phyloP scores from a whole-genome alignment of 2,797 vertebrate genomes.

The Otolemur crassicaudatus region DNA sequence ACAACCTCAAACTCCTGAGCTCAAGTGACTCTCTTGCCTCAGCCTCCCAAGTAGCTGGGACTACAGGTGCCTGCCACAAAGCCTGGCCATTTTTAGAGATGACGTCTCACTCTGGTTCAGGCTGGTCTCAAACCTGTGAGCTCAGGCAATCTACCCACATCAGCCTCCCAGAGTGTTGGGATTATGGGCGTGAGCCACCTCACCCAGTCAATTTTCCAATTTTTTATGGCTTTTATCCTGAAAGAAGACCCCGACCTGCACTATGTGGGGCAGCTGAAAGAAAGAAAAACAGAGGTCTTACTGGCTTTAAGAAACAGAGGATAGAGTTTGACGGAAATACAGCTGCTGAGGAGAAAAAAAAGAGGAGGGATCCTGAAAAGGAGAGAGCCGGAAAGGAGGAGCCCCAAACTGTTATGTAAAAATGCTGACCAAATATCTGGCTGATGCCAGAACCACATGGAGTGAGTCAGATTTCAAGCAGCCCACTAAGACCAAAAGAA shows the following conservation, averaged over 20 bases:
- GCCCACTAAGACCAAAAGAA: neutral
- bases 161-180: too few relatives aligned
- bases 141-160: too few relatives aligned
- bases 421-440: neutral
- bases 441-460: neutral
- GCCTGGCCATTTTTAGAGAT: too few relatives aligned
- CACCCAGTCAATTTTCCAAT: neutral
- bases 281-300: neutral
- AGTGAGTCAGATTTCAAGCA: neutral
- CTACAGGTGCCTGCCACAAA: too few relatives aligned
- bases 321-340: neutral
- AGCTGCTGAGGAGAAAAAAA: neutral
- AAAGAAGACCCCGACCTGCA: neutral
- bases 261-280: neutral
- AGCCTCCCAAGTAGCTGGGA: too few relatives aligned
- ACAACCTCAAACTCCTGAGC: too few relatives aligned
- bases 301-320: neutral
- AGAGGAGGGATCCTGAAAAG: neutral
- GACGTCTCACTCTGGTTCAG: too few relatives aligned
- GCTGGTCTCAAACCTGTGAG: too few relatives aligned
- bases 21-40: too few relatives aligned
- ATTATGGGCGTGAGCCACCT: too few relatives aligned
- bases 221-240: neutral
- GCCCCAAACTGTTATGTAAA: neutral
- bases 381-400: neutral